Evolutionary conservation across 2,797 vertebrate genomes (phyloP).

Genomic region (Ceyx erithaca): DNA sequence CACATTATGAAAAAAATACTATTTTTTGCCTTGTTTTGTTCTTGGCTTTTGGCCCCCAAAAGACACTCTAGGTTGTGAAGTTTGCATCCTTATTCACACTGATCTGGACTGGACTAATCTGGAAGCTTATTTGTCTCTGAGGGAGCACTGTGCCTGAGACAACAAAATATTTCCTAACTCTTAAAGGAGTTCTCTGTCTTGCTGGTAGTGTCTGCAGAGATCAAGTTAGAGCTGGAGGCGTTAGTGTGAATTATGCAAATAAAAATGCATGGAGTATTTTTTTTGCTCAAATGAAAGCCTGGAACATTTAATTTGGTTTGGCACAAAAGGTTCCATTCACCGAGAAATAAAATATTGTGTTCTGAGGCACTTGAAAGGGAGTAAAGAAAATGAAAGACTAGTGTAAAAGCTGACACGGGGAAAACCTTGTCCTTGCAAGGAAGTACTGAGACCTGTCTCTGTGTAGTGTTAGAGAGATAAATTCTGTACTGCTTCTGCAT

Average conservation of each 20-base stretch:
- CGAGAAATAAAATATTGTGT: constrained; percentile 57
- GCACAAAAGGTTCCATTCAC: constrained; percentile 46
- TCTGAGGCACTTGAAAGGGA: constrained; percentile 7
- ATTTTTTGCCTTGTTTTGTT: not conserved
- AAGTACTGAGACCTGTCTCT: not conserved
- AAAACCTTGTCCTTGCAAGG: constrained; percentile 22
- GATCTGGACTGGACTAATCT: too few relatives aligned
- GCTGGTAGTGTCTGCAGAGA: too few relatives aligned
- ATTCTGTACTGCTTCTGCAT: not conserved
- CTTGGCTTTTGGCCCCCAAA: not conserved
- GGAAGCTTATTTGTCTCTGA: too few relatives aligned
- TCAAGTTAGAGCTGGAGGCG: too few relatives aligned
- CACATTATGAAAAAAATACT: not conserved
- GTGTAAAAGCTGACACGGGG: constrained; percentile 10
- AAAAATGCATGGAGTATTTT: too few relatives aligned
- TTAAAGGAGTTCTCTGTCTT: too few relatives aligned
- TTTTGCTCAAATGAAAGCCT: constrained; percentile 35
- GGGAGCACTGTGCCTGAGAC: too few relatives aligned
- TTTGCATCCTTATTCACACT: too few relatives aligned
- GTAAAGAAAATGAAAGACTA: constrained; percentile 31
- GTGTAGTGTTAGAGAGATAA: not conserved
- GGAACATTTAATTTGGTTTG: constrained; percentile 47
- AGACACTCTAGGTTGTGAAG: too few relatives aligned
- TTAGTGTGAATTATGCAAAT: too few relatives aligned
- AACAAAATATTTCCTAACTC: too few relatives aligned